Conservation (phyloP, 2,797 vertebrate species). For the Lacerta viridis region DNA sequence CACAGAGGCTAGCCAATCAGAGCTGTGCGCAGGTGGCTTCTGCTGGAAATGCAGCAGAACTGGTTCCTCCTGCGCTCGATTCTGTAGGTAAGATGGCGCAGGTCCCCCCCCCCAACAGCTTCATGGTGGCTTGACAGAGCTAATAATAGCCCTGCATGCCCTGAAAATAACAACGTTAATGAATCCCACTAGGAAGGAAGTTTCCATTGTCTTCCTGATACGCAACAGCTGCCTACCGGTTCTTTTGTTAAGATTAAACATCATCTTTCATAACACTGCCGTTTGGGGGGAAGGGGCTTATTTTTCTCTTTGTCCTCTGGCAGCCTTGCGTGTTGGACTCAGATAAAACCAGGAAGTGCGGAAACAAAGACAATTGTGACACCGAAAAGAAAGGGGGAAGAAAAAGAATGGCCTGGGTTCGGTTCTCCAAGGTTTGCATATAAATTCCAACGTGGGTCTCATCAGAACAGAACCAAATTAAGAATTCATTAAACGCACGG, state of each 20-base stretch:
- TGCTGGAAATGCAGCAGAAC: not conserved
- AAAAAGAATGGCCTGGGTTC: not conserved
- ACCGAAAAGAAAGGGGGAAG: constrained; percentile 25
- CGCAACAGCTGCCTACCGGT: constrained; percentile 34
- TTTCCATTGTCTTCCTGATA: constrained; percentile 68
- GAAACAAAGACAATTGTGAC: not conserved
- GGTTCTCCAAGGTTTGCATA: not conserved
- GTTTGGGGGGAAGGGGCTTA: constrained; percentile 25
- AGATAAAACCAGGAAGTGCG: constrained; percentile 39
- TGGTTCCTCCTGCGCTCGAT: not conserved
- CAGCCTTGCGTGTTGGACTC: constrained; percentile 31
- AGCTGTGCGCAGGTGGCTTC: not conserved
- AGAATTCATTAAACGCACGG: not conserved
- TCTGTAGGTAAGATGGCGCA: too few species aligned
- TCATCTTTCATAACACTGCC: constrained; percentile 15
- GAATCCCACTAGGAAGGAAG: constrained; percentile 64
- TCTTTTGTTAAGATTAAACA: constrained; percentile 59
- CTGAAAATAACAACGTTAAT: constrained; percentile 54
- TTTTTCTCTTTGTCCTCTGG: not conserved
- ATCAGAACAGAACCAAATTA: not conserved
- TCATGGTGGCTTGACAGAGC: not conserved
- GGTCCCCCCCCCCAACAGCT: too few species aligned
- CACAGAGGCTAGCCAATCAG: not conserved
- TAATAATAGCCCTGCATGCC: not conserved
- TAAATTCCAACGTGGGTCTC: not conserved